Evolutionary conservation across 2,888 invertebrate species (phyloP).

Genomic region (Caenorhabditis macrosperma): DNA sequence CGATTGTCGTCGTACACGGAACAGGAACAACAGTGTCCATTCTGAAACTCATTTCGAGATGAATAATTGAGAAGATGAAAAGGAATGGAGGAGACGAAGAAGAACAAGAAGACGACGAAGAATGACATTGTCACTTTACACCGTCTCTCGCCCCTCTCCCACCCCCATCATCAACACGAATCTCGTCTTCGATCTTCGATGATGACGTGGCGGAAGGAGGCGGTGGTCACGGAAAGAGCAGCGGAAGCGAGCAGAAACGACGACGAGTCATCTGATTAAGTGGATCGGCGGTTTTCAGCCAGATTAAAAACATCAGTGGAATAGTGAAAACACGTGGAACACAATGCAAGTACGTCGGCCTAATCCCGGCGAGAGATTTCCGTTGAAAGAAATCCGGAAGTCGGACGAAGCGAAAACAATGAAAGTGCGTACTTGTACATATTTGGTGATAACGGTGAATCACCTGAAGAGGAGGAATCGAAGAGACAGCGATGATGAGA

Average conservation of each 20-base stretch:
- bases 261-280: constrained; percentile 33
- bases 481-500: constrained; percentile 15
- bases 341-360: not conserved
- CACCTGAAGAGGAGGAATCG: constrained; percentile 1
- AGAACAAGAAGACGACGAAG: not conserved
- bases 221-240: constrained; percentile 17
- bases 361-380: not conserved
- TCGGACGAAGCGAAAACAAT: constrained; percentile 5
- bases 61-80: not conserved
- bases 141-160: constrained; percentile 7
- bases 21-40: constrained; percentile 56
- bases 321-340: not conserved
- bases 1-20: constrained; percentile 24
- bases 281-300: not conserved
- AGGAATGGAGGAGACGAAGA: not conserved
- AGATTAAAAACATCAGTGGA: constrained; percentile 21
- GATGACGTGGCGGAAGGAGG: constrained; percentile 36
- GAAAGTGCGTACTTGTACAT: not conserved
- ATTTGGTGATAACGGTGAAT: constrained; percentile 35
- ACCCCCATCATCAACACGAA: not conserved
- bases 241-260: constrained; percentile 5
- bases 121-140: constrained; percentile 17
- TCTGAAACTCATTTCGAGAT: constrained; percentile 6
- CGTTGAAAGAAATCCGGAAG: not conserved
- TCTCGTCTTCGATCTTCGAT: constrained; percentile 15